phyloP scores from a whole-genome alignment of 2,113 vertebrate genomes.

The Corythoichthys haematopterus region DNA sequence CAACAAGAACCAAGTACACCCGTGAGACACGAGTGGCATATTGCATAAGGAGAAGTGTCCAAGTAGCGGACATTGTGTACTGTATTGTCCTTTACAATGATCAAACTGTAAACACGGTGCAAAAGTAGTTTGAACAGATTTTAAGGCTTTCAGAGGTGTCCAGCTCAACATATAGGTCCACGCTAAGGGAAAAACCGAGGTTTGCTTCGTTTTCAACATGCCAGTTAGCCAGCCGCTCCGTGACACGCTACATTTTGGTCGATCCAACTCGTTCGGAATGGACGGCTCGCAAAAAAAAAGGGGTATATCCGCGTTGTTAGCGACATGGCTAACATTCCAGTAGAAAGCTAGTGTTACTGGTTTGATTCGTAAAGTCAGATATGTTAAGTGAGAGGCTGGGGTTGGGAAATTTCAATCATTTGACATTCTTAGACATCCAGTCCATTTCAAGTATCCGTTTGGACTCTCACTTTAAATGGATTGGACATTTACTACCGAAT shows the following conservation, averaged over 20 bases:
- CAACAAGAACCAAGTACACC: conserved; percentile 32
- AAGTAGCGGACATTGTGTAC: background rate
- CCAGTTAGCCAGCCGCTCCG: conserved; percentile 9
- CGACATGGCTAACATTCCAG: no score
- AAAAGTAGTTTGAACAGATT: conserved; percentile 67
- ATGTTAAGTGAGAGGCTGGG: no score
- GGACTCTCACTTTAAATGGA: no score
- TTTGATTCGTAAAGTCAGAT: no score
- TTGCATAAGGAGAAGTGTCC: conserved; percentile 64
- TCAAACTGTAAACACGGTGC: conserved; percentile 71
- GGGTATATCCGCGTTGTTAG: no score
- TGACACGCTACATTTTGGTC: background rate
- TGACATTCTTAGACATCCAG: no score
- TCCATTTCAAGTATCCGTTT: no score
- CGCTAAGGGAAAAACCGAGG: conserved; percentile 40
- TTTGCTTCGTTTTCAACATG: conserved; percentile 10
- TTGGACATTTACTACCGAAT: no score
- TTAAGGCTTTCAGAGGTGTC: conserved; percentile 78
- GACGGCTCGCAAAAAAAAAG: background rate
- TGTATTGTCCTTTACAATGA: conserved; percentile 55
- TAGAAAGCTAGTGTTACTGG: no score
- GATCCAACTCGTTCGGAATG: background rate
- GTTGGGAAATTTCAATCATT: no score
- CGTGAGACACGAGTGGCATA: conserved; percentile 67
- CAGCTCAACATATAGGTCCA: conserved; percentile 64